phyloP scores from a whole-genome alignment of 2,888 invertebrate species.

The Aelia acuminata region DNA sequence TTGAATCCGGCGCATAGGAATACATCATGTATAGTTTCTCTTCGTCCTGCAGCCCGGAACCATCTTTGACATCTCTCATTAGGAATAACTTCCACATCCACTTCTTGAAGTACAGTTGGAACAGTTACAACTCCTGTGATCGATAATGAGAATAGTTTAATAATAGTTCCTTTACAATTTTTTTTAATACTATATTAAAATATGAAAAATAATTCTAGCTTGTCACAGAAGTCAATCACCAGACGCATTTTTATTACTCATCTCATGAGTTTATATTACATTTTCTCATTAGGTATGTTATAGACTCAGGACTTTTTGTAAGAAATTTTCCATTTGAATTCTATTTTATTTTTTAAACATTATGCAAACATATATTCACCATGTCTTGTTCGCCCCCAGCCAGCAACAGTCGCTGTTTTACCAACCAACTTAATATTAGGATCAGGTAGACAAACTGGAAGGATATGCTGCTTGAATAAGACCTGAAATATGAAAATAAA shows the following conservation, averaged over 20 bases:
- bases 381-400: conserved; percentile 92
- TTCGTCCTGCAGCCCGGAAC: conserved; percentile 90
- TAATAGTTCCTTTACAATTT: not conserved
- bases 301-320: too few relatives aligned
- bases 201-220: not conserved
- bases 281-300: too few relatives aligned
- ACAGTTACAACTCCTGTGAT: conserved; percentile 76
- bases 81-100: conserved; percentile 79
- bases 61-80: conserved; percentile 93
- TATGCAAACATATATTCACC: conserved; percentile 73
- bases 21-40: conserved; percentile 94
- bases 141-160: not conserved
- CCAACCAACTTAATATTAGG: conserved; percentile 83
- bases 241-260: not conserved
- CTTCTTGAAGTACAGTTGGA: conserved; percentile 81
- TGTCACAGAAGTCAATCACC: not conserved
- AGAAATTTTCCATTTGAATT: too few relatives aligned
- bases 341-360: not conserved
- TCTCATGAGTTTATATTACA: not conserved
- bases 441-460: conserved; percentile 91
- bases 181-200: not conserved
- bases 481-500: conserved; percentile 70
- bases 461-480: conserved; percentile 90
- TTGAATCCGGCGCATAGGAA: conserved; percentile 95
- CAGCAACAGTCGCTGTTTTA: conserved; percentile 91